Evolutionary conservation across 1,140 invertebrate genomes (phyloP), one percentile per base, ranked within the genome.

Genomic region (Ectropis grisescens): DNA sequence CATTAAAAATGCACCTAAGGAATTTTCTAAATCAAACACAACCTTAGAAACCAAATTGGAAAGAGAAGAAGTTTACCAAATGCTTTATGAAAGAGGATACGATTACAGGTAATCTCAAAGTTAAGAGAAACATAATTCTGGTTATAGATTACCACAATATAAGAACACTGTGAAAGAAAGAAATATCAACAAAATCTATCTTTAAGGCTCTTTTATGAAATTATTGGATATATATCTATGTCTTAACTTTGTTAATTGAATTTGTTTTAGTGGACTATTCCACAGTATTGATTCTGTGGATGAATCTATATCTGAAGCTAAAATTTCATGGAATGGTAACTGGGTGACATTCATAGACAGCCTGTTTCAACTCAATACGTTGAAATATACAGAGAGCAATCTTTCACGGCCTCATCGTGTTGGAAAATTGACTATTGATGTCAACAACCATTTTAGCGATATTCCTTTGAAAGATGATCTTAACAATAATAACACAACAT

Each of bases 261-360:
- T n/a, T n/a, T n/a, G n/a, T n/a, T n/a, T n/a, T n/a, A 65, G 61
- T 1, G 55, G 33, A 13, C 47, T 50, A 13, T 61, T 65, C 28
- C 35, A 27, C 12, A 52, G 41, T 13, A 52, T 61, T 6, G 11
- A 33, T 9, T 31, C 25, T n/a, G 37, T 33, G 1, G 44, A 58
- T 14, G 23, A 23, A 7, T 35, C 41, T 1, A 13, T 54, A 2
- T 41, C 25, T 1, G 24, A 45, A 29, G 61, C 52, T 10, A 11
- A 45, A 5, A 2, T 65, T 1, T 2, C 32, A 9, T 66, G 58
- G 50, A 32, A 33, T 5, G 33, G 48, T 12, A 61, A 61, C 23
- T 66, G 58, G 61, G 47, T 55, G 9, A 55, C 58, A 8, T 33
- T 66, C 6, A 41, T 66, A 10, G 56, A 61, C 4, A 41, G 55